Evolutionary conservation across 2,797 vertebrate species (phyloP), one percentile per base, ranked within the genome.

Genomic region (Oryzias sinensis): DNA sequence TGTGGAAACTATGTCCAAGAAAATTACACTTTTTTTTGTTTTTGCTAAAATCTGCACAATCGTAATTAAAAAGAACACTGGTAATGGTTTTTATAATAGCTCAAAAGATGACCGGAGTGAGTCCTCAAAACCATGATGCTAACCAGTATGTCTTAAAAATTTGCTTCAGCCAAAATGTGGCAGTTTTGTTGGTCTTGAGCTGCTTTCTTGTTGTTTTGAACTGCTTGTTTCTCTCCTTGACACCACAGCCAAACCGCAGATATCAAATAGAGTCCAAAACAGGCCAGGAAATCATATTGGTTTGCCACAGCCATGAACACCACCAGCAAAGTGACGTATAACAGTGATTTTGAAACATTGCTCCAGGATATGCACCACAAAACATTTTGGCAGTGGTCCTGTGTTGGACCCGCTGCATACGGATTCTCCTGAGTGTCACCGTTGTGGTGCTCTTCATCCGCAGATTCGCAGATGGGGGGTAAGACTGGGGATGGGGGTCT

Each of bases 281-380:
- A 97, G 60, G 94, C 93, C 46, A 95, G 86, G 65, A 99, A 93
- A 87, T 98, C 96, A 71, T 94, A 97, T 74, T 94, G 87, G 65
- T 94, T 94, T 13, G 94, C 87, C n/a, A 91, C 91, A 37, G 90
- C 81, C 67, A 93, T 88, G 92, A 98, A 96, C n/a, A 95, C 58
- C 70, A 94, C 68, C 53, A 95, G 90, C 78, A 94, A 81, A 54
- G 93, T 79, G 64, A 83, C 81, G 64, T 76, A 94, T 14, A 93
- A 61, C 18, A 94, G 64, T 62, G 92, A 89, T 76, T 91, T 94
- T 52, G 85, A 83, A 63, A 90, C 77, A 48, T 89, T 90, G 62
- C 88, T 85, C 52, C 90, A 90, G 76, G 88, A 84, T 45, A 92
- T 82, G 83, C 84, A 86, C 72, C 81, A 68, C 2, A 79, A 58